A percentile compares a stretch with the other conserved stretches of the same genome.
phyloP scores from a whole-genome alignment of 1,140 invertebrate genomes.

The Wiebesia pumilae region DNA sequence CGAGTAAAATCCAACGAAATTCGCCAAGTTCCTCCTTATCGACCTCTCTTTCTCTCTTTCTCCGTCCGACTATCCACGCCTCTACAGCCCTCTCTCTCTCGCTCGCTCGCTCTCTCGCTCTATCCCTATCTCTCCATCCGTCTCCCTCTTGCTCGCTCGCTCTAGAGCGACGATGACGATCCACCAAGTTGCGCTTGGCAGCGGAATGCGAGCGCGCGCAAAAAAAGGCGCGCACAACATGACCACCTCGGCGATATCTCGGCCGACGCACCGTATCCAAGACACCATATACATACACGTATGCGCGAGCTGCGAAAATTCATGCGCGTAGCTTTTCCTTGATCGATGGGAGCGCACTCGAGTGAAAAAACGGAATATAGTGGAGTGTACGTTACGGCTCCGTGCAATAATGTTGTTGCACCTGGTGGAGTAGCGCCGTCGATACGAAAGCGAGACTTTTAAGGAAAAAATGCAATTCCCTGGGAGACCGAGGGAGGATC shows the following conservation, averaged over 20 bases:
- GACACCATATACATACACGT: neutral
- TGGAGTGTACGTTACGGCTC: no score
- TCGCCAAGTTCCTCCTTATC: neutral
- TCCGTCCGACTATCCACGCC: neutral
- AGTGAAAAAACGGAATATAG: conserved; percentile 34
- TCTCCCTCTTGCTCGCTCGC: neutral
- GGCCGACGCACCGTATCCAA: neutral
- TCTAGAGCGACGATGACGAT: neutral
- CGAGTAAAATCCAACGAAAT: neutral
- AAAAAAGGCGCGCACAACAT: neutral
- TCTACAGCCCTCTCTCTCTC: neutral
- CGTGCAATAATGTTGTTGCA: neutral
- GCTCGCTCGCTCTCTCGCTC: no score
- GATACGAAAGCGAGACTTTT: neutral
- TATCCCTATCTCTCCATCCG: no score
- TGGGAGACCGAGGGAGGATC: neutral
- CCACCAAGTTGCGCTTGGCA: neutral
- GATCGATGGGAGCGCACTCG: neutral
- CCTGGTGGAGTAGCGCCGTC: no score
- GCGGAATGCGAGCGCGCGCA: neutral
- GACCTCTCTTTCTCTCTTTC: neutral
- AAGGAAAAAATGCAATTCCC: neutral
- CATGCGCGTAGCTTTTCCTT: conserved; percentile 47
- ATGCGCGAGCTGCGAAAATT: conserved; percentile 39
- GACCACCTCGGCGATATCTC: neutral